Evolutionary conservation across 23 tunicate genomes (phyloP).

Genomic region (Trididemnum clinides): DNA sequence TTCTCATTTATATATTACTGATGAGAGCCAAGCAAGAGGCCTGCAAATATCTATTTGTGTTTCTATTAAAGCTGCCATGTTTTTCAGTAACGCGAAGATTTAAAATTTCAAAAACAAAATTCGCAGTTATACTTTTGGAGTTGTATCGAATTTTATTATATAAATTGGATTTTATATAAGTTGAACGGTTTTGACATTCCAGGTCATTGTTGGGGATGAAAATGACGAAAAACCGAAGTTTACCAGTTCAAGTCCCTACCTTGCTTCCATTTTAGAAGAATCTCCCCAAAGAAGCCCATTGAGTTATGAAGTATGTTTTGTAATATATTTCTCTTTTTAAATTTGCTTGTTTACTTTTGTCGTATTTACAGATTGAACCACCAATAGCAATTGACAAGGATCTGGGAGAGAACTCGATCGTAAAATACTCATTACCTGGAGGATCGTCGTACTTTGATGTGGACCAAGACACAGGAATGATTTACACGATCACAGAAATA

Average conservation of each 20-base stretch:
- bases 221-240: slow-evolving; percentile 78
- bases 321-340: background rate
- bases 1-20: no score
- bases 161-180: no score
- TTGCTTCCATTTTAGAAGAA: slow-evolving; percentile 43
- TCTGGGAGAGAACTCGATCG: slow-evolving; percentile 48
- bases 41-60: no score
- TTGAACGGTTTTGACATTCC: no score
- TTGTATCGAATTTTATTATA: no score
- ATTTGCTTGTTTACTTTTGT: background rate
- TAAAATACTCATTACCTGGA: slow-evolving; percentile 41
- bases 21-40: no score
- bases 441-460: slow-evolving; percentile 10
- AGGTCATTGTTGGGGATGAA: slow-evolving; percentile 72
- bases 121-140: no score
- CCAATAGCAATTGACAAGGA: slow-evolving; percentile 58
- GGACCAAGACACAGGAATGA: background rate
- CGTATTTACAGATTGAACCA: slow-evolving; percentile 13
- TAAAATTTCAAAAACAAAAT: no score
- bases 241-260: slow-evolving; percentile 68
- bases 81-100: no score
- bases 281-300: slow-evolving; percentile 44
- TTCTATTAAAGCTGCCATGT: no score
- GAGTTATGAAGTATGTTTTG: background rate
- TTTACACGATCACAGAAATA: background rate